Evolutionary conservation across 2,888 invertebrate species (phyloP), one percentile per base, ranked within the genome.

Genomic region (Hemithea aestivaria): DNA sequence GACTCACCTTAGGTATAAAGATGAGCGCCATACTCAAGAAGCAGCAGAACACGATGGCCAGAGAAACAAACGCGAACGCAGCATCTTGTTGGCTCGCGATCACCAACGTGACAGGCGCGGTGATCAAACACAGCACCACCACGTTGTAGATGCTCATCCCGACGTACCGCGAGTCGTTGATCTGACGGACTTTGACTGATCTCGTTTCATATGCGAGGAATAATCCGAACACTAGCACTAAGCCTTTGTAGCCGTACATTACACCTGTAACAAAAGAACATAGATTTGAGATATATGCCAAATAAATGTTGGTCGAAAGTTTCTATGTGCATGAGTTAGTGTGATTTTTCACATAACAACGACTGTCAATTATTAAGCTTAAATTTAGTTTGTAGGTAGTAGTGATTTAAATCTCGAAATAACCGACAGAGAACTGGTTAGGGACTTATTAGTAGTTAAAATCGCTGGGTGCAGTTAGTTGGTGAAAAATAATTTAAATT

Each of bases 131-230:
- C 35, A 99, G 89, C 24, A 99, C 97, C 50, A 98, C 98, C 56
- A 99, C 98, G 80, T 99, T 99, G 90, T 99, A 99, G 73, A 99
- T 99, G 70, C 98, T 96, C 96, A 99, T 97, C 53, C 98, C 98
- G 12, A 99, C 98, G 76, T 98, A 97, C 63, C 98, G 92, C 0
- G 98, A 97, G 87, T 99, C 99, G 83, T 99, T 99, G 68, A 99
- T 96, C 83, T 97, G 96, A 54, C 95, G 94, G 39, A 99, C 94
- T 88, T 99, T 99, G 52, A 99, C 94, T 50, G 97, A 98, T 35
- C 99, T 91, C 1, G 98, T 99, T 82, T 99, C 99, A 77, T 99
- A 99, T 1, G 99, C 97, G 56, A 99, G 89, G 78, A 99, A 99
- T 37, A 99, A 89, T 1, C 99, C 99, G 69, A 99, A 98, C 4